These are phyloP conservation scores for Hippoglossus stenolepis DNA, from an alignment of 2,113 vertebrate genomes.

Conservation along the genomic window DNA sequence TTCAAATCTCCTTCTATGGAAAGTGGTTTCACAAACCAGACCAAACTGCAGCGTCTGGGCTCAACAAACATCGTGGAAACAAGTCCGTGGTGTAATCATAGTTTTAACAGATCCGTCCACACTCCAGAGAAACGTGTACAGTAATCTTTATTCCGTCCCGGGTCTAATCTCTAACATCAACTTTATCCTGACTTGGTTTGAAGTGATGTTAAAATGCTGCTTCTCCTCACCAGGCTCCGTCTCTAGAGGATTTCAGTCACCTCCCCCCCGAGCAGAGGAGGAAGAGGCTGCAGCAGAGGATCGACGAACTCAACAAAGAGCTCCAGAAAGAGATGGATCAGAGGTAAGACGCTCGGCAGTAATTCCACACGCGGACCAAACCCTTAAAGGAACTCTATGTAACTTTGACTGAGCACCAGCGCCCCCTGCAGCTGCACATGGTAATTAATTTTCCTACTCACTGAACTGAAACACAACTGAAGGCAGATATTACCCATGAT, in stretches of 20 bases:
- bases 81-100: background rate
- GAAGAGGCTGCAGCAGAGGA: constrained; percentile 94
- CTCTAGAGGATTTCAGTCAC: constrained; percentile 96
- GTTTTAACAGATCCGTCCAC: background rate
- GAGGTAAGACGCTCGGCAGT: constrained; percentile 78
- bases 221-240: constrained; percentile 86
- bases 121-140: background rate
- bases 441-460: too few relatives aligned
- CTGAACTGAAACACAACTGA: too few relatives aligned
- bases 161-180: background rate
- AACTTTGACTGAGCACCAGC: background rate
- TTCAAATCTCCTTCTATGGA: background rate
- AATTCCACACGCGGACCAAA: background rate
- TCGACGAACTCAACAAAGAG: constrained; percentile 95
- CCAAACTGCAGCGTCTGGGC: background rate
- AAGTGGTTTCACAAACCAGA: background rate
- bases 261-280: constrained; percentile 97
- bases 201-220: background rate
- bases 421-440: background rate
- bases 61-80: background rate
- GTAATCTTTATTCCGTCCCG: background rate
- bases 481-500: too few relatives aligned
- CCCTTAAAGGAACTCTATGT: background rate
- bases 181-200: background rate
- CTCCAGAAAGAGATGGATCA: constrained; percentile 98